Evolutionary conservation across 1,140 invertebrate species (phyloP), one percentile per base, ranked within the genome.

Genomic region (Cydia fagiglandana): DNA sequence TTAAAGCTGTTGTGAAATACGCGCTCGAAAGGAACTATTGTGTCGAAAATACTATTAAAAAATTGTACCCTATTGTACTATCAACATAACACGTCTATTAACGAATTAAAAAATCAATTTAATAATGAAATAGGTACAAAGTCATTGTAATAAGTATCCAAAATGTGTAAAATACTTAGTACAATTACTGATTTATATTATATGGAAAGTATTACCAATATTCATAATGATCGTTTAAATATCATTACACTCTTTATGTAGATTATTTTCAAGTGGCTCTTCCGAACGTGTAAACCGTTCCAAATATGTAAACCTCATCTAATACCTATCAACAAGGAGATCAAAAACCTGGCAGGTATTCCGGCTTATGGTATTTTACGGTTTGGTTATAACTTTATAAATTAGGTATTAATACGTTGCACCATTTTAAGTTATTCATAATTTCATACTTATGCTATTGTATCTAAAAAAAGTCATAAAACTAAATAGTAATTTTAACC

Each of bases 231-330:
- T 41, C 38, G 0, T 50, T 50, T 50, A 15, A 50, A 50, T n/a
- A 50, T 50, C n/a, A 50, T 50, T 50, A 15, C 15, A 50, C 4
- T 17, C 53, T n/a, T 56, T 56, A n/a, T 1, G 53, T 56, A 56
- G 7, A 20, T 56, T 56, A 1, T 56, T 56, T 68, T n/a, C 64
- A 68, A 38, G 28, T 34, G 28, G 28, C 28, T 30, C 30, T 70
- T 70, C 66, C 30, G 28, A 34, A 34, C 38, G 7, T 13, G n/a
- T 53, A 53, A 17, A 38, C 1, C 9, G 34, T 70, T 70, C 10
- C 66, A 41, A 70, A 70, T 38, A 70, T 70, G 66, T 70, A 70
- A 70, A 70, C 66, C 66, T 70, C 66, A 38, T 70, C 9, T 61
- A 24, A 61, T 24, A 24, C 17, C 20, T 24, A 7, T 61, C 20